These are phyloP conservation scores for Campaea margaritaria DNA, from an alignment of 2,888 invertebrate species.

Conservation along the genomic window DNA sequence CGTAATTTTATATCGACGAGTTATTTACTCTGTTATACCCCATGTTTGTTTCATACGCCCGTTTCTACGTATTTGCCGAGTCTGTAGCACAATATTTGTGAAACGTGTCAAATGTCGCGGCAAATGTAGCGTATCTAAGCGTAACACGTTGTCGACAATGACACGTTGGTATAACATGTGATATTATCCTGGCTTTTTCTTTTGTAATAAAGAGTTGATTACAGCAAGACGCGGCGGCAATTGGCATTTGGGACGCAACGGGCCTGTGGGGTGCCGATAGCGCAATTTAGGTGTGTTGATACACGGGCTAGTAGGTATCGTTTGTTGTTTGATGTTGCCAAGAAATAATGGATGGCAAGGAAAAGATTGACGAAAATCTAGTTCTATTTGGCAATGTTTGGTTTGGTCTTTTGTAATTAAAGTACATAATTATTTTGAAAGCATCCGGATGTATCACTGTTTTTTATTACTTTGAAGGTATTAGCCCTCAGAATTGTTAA, in stretches of 20 bases:
- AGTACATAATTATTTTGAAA: too few species aligned
- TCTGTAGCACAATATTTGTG: constrained; percentile 81
- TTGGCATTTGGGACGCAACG: constrained; percentile 61
- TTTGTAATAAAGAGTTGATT: constrained; percentile 82
- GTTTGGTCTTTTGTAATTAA: too few species aligned
- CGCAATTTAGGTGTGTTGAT: constrained; percentile 54
- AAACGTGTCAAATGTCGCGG: constrained; percentile 80
- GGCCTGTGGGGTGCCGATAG: constrained; percentile 74
- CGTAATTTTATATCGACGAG: constrained; percentile 77
- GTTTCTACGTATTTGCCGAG: constrained; percentile 74
- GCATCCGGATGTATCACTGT: too few species aligned
- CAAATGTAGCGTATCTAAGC: constrained; percentile 80
- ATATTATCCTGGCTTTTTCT: constrained; percentile 78
- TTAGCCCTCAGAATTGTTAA: too few species aligned
- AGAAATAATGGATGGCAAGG: constrained; percentile 21
- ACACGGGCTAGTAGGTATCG: constrained; percentile 48
- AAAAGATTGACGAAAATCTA: constrained; percentile 5
- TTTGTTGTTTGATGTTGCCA: constrained; percentile 31
- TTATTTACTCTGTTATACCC: constrained; percentile 68
- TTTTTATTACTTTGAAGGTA: too few species aligned
- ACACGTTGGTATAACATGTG: constrained; percentile 78
- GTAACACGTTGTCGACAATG: constrained; percentile 72
- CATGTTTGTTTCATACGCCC: constrained; percentile 73
- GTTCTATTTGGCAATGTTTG: too few species aligned
- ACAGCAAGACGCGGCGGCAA: constrained; percentile 64